Evolutionary conservation across 1,140 invertebrate genomes (phyloP), one percentile per base, ranked within the genome.

Genomic region (Drosophila murphyi): DNA sequence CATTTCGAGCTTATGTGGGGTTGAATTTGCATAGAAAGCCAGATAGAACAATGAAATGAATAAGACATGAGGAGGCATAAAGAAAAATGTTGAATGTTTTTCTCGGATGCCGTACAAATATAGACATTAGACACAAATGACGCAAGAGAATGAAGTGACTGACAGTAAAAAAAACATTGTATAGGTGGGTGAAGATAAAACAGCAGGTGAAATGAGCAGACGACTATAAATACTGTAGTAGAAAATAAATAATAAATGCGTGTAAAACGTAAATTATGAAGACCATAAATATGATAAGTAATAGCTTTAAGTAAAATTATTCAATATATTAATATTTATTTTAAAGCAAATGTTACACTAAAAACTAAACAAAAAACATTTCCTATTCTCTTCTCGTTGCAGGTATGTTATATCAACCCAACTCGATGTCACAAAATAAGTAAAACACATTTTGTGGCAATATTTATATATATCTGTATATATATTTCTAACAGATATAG

Each of bases 381-480:
- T 29, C 3, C 6, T 5, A 35, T 52, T 8, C 32, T 45, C 20
- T 12, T 65, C 31, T 72, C 20, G 4, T 87, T 82, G 0, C 83
- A 87, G 83, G 83, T 87, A 88, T 37, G 80, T 83, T 62, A 29
- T 28, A 32, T 20, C 5, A 34, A 48, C 20, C 7, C 60, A 63
- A 61, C 50, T 72, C 64, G 64, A 52, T 55, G 47, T 48, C 29
- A 6, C 5, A 62, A 41, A 45, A 70, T 37, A 47, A 63, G 50
- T 29, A 55, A 43, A 2, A 32, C 47, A n/a, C 39, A 20, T 20
- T 20, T 20, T 7, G n/a, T 47, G 47, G 28, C 12, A 12, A 48
- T 47, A 37, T 8, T n/a, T 10, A 47, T 3, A 60, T 2, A 34
- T n/a, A 28, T n/a, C 52, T 10, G 31, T 5, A 2, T 20, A 41